Base-by-base conservation (phyloP, 2,113 vertebrate genomes). In the Brachirus orientalis region DNA sequence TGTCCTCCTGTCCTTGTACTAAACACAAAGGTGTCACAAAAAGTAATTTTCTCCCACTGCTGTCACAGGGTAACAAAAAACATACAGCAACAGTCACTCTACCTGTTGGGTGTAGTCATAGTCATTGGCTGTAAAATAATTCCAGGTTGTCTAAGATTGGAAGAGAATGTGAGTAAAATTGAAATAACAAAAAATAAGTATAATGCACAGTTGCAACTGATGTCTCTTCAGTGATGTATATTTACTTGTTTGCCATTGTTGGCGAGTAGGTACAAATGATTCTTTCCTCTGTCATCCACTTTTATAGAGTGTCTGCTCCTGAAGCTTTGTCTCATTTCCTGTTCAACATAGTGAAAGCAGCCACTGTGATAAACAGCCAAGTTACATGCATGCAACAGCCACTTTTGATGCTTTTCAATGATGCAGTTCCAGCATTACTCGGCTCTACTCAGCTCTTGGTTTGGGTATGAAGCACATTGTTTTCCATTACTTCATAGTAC, bases 51-150 rank as follows among this genome's bases (percentile, higher is more conserved):
- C 9, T 40, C 35, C 17, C 22, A 12, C 7, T 1, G 0, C 17
- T 58, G 4, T 13, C 6, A 58, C 7, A 37, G 11, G 44, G 6
- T 18, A 7, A 36, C 3, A n/a, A 17, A 12, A 38, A 66, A 38
- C 13, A 6, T 10, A 47, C 18, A 12, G n/a, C n/a, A 18, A 13
- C 3, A 10, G 6, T 20, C 6, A 20, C 8, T 1, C 2, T 80
- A 75, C 70, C 79, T 84, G 68, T 1, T 70, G 37, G 16, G 9
- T 19, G 20, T 12, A 7, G 8, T 40, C 6, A 52, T 19, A 19
- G 44, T 14, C 16, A 6, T 6, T 51, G 36, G 10, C 1, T 3
- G n/a, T 6, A 3, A 0, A 6, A 44, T 28, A 18, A n/a, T 18
- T 35, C 48, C 40, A n/a, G 4, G 8, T 62, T 0, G 0, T 36